These are phyloP conservation scores for Sebastes vulpes DNA, from an alignment of 2,797 vertebrate species.

Conservation along the genomic window DNA sequence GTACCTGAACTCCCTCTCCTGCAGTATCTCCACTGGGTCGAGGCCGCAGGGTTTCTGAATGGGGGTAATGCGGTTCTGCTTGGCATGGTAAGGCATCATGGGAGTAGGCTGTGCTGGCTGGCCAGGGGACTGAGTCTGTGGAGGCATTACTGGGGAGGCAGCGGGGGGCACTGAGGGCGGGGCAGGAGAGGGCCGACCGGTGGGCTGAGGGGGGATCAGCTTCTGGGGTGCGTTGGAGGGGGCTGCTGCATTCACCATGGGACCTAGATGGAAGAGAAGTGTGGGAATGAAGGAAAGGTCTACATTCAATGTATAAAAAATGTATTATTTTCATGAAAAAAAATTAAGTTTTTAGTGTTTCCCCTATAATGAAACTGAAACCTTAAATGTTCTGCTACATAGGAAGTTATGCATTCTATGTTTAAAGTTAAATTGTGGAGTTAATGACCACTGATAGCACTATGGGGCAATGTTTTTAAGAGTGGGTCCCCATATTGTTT, in stretches of 20 bases:
- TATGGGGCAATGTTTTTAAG: neutral
- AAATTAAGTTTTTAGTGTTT: neutral
- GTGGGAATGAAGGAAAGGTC: neutral
- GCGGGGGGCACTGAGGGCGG: slow-evolving; percentile 94
- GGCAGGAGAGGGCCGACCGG: slow-evolving; percentile 92
- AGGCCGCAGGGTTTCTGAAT: slow-evolving; percentile 96
- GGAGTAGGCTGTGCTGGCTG: slow-evolving; percentile 93
- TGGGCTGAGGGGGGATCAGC: slow-evolving; percentile 93
- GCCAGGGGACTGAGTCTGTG: slow-evolving; percentile 94
- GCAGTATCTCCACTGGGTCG: slow-evolving; percentile 95
- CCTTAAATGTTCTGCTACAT: neutral
- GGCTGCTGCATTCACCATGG: slow-evolving; percentile 93
- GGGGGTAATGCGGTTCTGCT: slow-evolving; percentile 96
- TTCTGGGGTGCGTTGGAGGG: slow-evolving; percentile 95
- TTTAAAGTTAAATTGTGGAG: neutral
- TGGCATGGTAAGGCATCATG: slow-evolving; percentile 92
- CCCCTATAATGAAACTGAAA: neutral
- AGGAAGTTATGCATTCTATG: neutral
- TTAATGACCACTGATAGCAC: no score
- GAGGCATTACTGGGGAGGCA: slow-evolving; percentile 95
- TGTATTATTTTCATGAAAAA: neutral
- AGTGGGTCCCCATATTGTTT: neutral
- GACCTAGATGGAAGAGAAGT: slow-evolving; percentile 78
- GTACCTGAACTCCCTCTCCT: slow-evolving; percentile 96
- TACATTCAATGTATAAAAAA: neutral